Percentiles rank a stretch among this genome's conserved stretches.
Evolutionary conservation across 2,797 vertebrate species (phyloP).

Genomic region (Propithecus deckenii): DNA sequence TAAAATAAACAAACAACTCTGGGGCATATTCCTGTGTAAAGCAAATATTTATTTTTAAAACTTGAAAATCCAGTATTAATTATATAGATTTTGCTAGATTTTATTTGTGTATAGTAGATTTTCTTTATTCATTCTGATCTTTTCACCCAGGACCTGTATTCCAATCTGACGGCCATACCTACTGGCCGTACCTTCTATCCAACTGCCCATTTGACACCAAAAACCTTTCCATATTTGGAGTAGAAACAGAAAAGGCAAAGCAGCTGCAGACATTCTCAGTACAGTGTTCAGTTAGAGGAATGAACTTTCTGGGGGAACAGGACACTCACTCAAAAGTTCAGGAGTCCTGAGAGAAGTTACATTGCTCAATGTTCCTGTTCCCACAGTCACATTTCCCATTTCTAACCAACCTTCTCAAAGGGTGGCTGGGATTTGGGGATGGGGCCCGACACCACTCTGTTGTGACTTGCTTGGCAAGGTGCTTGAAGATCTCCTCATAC

Average conservation of each 20-base stretch:
- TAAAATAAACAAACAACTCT: too few relatives aligned
- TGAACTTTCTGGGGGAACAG: neutral
- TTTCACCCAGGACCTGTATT: neutral
- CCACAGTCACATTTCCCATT: neutral
- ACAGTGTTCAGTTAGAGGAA: neutral
- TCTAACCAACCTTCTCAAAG: neutral
- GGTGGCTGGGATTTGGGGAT: neutral
- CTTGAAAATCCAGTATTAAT: neutral
- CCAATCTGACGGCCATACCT: neutral
- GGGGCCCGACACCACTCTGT: neutral
- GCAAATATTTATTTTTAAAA: neutral
- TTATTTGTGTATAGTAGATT: neutral
- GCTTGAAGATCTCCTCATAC: neutral
- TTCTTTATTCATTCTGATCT: neutral
- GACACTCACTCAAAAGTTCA: neutral
- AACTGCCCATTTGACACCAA: neutral
- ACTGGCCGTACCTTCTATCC: neutral
- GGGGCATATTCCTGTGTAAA: neutral
- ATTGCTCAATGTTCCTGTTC: rapidly evolving
- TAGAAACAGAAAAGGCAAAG: neutral
- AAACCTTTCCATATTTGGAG: neutral
- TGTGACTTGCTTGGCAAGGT: neutral
- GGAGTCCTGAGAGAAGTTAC: rapidly evolving
- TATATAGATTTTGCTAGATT: neutral
- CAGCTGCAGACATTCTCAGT: neutral